Percentiles rank a stretch among this genome's conserved stretches.
These are phyloP conservation scores for Sterrhoptilus dennistouni DNA, from an alignment of 2,113 vertebrate genomes.

Conservation along the genomic window DNA sequence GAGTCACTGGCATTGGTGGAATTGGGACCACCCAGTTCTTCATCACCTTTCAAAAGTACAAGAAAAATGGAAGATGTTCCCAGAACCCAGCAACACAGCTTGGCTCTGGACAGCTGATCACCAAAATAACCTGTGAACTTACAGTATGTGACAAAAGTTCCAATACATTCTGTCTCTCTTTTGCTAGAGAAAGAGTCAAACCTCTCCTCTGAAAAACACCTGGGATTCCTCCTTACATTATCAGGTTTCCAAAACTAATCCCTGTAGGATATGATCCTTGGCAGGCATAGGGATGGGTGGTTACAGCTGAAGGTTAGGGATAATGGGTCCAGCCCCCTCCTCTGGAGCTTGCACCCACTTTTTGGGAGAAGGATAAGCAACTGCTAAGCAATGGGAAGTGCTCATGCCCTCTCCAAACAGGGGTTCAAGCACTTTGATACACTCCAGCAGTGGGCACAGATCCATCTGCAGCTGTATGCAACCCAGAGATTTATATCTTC, in stretches of 20 bases:
- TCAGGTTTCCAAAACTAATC: neutral
- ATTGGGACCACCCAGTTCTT: neutral
- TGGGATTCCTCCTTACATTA: neutral
- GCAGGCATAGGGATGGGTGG: neutral
- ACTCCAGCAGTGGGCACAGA: neutral
- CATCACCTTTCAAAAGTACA: neutral
- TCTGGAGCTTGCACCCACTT: neutral
- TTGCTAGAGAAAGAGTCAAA: neutral
- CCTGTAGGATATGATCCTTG: neutral
- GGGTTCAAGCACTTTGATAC: neutral
- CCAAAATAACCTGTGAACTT: neutral
- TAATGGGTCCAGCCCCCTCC: neutral
- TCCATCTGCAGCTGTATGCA: neutral
- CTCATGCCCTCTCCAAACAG: neutral
- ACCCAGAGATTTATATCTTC: neutral
- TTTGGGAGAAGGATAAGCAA: neutral
- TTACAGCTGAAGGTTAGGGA: neutral
- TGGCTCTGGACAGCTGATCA: neutral
- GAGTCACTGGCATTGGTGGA: rapidly evolving
- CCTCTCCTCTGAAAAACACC: neutral
- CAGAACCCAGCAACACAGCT: neutral
- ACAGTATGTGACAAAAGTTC: neutral
- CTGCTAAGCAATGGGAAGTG: neutral
- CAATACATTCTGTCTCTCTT: neutral
- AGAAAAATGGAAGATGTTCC: neutral